Evolutionary conservation across 2,113 vertebrate genomes (phyloP), one percentile per base, ranked within the genome.

Genomic region (Alectura lathami): DNA sequence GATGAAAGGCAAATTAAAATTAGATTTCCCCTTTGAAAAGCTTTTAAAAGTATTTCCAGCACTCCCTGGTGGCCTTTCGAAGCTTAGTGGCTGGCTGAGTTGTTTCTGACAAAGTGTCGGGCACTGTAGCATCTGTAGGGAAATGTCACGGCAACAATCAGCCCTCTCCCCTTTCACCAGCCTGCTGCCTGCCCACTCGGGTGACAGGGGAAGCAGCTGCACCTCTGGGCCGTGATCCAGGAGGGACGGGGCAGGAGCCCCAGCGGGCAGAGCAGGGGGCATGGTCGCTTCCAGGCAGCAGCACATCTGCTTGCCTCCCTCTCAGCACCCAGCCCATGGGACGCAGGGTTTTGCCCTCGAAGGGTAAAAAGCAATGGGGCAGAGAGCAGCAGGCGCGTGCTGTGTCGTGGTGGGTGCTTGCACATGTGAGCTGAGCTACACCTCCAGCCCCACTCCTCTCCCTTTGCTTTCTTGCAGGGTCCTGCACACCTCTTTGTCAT

Each of bases 361-460:
- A 38, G 27, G 27, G 11, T 30, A 17, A 10, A 10, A 17, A 54
- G n/a, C 32, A 36, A 22, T n/a, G 17, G 54, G 2, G 0, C 30
- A 18, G 63, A 7, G 62, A 32, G 24, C 8, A 51, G 22, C 51
- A 18, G 16, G 62, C 45, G 7, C 0, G 0, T 53, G 6, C 45
- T 4, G 27, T 9, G 0, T 12, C 51, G 45, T 2, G 4, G 5
- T 7, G 47, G 75, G 17, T 15, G 29, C 45, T 34, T 47, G 23
- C n/a, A 3, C 0, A 2, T 45, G 23, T 20, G 24, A 2, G n/a
- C 38, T 42, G 40, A 42, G 18, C 23, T 13, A 8, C 3, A 3
- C n/a, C 36, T 64, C 50, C 64, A 59, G 23, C 26, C 57, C 36
- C 59, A 15, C 20, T 43, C 18, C 63, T 77, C 80, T 51, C 54